phyloP scores from a whole-genome alignment of 2,888 invertebrate genomes.

The Aethes cnicana region DNA sequence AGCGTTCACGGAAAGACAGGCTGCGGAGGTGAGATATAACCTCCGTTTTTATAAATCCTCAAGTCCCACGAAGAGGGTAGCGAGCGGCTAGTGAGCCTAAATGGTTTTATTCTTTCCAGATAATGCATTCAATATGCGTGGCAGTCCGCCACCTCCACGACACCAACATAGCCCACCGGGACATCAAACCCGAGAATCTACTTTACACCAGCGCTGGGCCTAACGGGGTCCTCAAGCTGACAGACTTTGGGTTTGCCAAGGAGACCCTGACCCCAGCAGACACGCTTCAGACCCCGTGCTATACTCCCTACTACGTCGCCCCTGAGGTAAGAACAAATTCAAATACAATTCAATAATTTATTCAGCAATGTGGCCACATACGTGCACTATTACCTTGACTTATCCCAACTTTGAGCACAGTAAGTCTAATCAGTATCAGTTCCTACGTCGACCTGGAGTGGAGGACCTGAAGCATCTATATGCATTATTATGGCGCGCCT shows the following conservation, averaged over 20 bases:
- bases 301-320: slow-evolving; percentile 98
- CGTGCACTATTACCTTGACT: neutral
- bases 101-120: slow-evolving; percentile 82
- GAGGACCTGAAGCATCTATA: too few species aligned
- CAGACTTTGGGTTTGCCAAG: slow-evolving; percentile 99
- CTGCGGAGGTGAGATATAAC: slow-evolving; percentile 64
- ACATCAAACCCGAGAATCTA: slow-evolving; percentile 98
- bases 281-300: slow-evolving; percentile 98
- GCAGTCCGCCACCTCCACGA: slow-evolving; percentile 97
- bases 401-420: too few species aligned
- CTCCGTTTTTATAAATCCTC: neutral
- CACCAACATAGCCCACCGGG: slow-evolving; percentile 97
- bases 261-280: slow-evolving; percentile 91
- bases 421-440: too few species aligned
- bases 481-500: too few species aligned
- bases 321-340: slow-evolving; percentile 64
- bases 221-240: slow-evolving; percentile 94
- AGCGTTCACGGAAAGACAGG: slow-evolving; percentile 95
- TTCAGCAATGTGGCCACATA: neutral
- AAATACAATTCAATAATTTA: too few species aligned
- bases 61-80: too few species aligned
- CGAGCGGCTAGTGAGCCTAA: too few species aligned
- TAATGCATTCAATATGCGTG: slow-evolving; percentile 97
- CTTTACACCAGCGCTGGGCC: slow-evolving; percentile 90
- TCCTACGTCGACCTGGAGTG: too few species aligned